phyloP scores from a whole-genome alignment of 2,113 vertebrate species.

The Ancistrus triradiatus region DNA sequence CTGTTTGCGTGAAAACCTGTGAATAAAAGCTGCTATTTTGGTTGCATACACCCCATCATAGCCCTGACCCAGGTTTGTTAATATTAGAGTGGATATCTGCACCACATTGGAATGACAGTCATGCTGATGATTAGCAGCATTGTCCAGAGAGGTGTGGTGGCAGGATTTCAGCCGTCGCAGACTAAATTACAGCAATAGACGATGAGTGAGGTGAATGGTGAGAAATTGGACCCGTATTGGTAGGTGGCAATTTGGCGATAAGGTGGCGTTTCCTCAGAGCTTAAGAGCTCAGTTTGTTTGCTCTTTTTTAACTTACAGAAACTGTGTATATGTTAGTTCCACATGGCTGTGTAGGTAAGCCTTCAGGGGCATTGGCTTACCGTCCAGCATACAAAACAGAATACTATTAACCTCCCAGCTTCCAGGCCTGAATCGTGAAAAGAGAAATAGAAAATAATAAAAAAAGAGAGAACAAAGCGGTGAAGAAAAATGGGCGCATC shows the following conservation, averaged over 20 bases:
- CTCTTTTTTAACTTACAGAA: slow-evolving; percentile 31
- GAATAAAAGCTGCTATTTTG: neutral
- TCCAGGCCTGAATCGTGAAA: slow-evolving; percentile 2
- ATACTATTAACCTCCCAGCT: slow-evolving; percentile 23
- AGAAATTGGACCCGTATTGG: neutral
- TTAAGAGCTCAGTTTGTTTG: too few species aligned
- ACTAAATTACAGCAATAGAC: neutral
- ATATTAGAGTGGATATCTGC: slow-evolving; percentile 10
- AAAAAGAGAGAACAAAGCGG: neutral
- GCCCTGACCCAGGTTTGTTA: slow-evolving; percentile 21
- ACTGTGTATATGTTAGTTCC: slow-evolving; percentile 2
- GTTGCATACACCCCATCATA: neutral
- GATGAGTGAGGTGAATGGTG: neutral
- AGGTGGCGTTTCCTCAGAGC: too few species aligned
- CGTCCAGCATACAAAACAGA: slow-evolving; percentile 13
- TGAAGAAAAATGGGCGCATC: slow-evolving; percentile 5
- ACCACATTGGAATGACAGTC: slow-evolving; percentile 20
- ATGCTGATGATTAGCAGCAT: slow-evolving; percentile 27
- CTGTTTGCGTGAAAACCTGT: neutral
- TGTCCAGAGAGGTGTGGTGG: neutral
- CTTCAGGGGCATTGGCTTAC: slow-evolving; percentile 8
- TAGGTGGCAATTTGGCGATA: too few species aligned
- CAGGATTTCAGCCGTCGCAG: neutral
- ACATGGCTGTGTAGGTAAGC: slow-evolving; percentile 1
- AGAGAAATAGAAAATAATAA: neutral